Evolutionary conservation across 1,140 invertebrate genomes (phyloP).

Genomic region (Brachionus rubens): DNA sequence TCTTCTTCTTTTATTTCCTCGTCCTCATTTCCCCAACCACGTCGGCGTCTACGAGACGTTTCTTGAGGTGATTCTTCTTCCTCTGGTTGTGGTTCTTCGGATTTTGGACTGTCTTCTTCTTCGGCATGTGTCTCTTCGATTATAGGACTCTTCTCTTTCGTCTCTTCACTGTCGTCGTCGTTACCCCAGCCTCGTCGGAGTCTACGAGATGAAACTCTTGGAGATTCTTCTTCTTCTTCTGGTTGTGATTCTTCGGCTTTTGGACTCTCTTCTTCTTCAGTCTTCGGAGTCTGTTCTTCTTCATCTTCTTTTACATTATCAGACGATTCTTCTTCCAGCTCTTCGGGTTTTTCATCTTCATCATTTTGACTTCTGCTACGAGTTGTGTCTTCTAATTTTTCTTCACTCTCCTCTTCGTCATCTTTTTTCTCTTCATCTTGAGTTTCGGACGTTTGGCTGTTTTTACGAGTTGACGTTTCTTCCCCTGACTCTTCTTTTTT

Average conservation of each 20-base stretch:
- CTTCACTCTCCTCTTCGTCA: not conserved
- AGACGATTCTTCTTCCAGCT: not conserved
- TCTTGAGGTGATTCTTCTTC: not conserved
- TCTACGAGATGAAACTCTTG: not conserved
- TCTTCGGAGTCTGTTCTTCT: not conserved
- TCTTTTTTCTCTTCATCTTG: not conserved
- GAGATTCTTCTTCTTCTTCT: not conserved
- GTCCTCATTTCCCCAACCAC: conserved; percentile 7
- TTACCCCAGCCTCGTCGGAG: not conserved
- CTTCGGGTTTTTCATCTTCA: not conserved
- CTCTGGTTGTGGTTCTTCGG: not conserved
- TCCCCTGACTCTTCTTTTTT: not conserved
- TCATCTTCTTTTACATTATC: not conserved
- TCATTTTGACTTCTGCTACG: no score
- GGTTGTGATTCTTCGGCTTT: not conserved
- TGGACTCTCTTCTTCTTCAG: not conserved
- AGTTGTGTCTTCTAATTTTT: not conserved
- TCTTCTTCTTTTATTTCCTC: no score
- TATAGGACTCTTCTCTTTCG: not conserved
- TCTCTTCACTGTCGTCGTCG: not conserved
- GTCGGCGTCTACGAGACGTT: not conserved
- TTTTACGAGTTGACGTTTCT: not conserved
- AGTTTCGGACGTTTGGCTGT: not conserved
- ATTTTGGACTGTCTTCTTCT: not conserved
- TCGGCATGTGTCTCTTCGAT: not conserved